These are phyloP conservation scores for Euwallacea similis DNA, from an alignment of 1,140 invertebrate species.

Conservation along the genomic window DNA sequence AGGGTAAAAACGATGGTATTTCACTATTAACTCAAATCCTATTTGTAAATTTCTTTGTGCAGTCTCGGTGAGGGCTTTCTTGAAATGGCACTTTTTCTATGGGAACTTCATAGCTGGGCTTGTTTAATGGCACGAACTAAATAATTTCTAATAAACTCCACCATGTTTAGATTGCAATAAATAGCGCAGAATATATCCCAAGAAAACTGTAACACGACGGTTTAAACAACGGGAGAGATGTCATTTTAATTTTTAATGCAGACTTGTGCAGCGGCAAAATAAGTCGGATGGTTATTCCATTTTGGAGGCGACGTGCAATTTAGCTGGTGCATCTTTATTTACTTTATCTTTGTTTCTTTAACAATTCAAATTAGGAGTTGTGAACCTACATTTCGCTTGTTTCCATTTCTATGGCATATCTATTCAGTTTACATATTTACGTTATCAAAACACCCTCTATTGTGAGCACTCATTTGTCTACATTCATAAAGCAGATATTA, in stretches of 20 bases:
- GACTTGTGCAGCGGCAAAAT: conserved; percentile 4
- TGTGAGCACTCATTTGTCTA: background rate
- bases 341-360: conserved; percentile 17
- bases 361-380: conserved; percentile 15
- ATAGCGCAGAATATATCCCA: background rate
- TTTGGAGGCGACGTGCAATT: conserved; percentile 10
- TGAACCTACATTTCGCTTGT: background rate
- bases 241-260: conserved; percentile 19
- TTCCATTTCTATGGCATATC: background rate
- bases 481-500: background rate
- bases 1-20: conserved; percentile 6
- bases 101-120: background rate
- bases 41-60: conserved; percentile 7
- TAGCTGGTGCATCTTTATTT: conserved; percentile 14
- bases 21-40: background rate
- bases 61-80: background rate
- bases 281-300: background rate
- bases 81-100: background rate
- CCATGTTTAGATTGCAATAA: background rate
- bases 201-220: background rate
- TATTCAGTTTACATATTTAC: background rate
- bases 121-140: background rate
- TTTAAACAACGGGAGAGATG: conserved; percentile 1
- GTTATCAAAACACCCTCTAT: background rate
- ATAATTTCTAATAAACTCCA: background rate